phyloP scores from a whole-genome alignment of 2,113 vertebrate genomes.

The Odocoileus hemionus region DNA sequence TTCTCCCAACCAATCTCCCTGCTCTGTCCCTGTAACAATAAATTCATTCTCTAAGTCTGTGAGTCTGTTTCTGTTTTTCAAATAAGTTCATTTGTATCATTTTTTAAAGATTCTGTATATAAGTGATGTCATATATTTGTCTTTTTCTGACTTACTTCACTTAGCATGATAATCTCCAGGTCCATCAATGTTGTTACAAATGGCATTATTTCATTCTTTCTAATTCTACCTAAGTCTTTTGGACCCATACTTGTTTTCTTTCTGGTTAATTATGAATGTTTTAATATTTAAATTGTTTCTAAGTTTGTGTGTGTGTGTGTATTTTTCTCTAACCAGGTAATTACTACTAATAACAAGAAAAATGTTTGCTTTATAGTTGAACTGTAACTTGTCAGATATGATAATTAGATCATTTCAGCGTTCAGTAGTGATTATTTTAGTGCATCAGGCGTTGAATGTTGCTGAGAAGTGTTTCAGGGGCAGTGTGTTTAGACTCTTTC shows the following conservation, averaged over 20 bases:
- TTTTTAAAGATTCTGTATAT: background rate
- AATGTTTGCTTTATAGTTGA: background rate
- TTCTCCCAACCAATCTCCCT: background rate
- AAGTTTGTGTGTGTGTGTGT: background rate
- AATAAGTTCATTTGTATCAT: background rate
- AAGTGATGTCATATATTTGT: background rate
- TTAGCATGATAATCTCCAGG: background rate
- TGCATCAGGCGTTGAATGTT: background rate
- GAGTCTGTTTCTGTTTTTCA: background rate
- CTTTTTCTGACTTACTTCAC: background rate
- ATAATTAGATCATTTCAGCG: background rate
- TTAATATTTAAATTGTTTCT: background rate
- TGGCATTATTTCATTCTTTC: background rate
- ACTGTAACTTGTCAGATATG: background rate
- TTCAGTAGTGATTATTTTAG: background rate
- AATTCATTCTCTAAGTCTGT: background rate
- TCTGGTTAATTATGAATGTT: background rate
- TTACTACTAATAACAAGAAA: background rate
- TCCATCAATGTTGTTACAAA: background rate
- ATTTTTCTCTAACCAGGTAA: background rate
- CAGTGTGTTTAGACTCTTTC: background rate
- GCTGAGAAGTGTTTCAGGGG: background rate
- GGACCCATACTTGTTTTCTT: background rate
- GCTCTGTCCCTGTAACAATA: background rate
- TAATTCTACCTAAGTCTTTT: background rate